Percentiles rank a stretch among this genome's conserved stretches.
Conservation (phyloP, 1,140 invertebrate species). For the Drosophila nikananu region DNA sequence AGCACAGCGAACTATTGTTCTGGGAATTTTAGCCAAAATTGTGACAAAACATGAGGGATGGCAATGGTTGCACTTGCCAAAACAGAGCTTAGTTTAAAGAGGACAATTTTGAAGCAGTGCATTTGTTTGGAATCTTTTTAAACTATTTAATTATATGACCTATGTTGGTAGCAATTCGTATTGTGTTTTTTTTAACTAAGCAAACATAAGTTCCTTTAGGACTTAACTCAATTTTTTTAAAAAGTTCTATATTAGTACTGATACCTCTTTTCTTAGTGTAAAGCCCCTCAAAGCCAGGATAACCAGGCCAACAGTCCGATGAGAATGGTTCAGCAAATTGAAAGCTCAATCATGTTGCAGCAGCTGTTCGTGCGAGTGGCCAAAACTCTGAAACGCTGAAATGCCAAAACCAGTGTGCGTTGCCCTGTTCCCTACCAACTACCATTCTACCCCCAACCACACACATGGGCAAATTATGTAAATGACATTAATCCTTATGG, state of each 20-base stretch:
- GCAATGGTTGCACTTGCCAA: not conserved
- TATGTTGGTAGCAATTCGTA: not conserved
- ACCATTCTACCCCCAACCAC: not conserved
- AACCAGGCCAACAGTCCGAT: slow-evolving; percentile 16
- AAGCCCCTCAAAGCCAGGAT: not conserved
- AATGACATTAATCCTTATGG: slow-evolving; percentile 82
- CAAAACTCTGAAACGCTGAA: slow-evolving; percentile 41
- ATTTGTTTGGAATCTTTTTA: not conserved
- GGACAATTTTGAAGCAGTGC: too few relatives aligned
- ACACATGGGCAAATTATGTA: slow-evolving; percentile 74
- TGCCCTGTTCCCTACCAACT: too few relatives aligned
- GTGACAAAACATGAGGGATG: not conserved
- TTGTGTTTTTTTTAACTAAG: too few relatives aligned
- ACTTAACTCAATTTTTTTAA: not conserved
- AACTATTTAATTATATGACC: not conserved
- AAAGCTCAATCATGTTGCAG: slow-evolving; percentile 82
- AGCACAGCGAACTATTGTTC: not conserved
- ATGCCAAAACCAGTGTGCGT: slow-evolving; percentile 39
- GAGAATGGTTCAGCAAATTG: slow-evolving; percentile 69
- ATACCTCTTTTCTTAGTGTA: not conserved
- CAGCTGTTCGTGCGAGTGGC: slow-evolving; percentile 78
- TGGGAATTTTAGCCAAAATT: not conserved
- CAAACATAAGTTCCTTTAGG: not conserved
- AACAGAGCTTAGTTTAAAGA: not conserved
- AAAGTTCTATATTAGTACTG: not conserved